Conservation (phyloP, 2,113 vertebrate genomes). For the Falcunculus frontatus region DNA sequence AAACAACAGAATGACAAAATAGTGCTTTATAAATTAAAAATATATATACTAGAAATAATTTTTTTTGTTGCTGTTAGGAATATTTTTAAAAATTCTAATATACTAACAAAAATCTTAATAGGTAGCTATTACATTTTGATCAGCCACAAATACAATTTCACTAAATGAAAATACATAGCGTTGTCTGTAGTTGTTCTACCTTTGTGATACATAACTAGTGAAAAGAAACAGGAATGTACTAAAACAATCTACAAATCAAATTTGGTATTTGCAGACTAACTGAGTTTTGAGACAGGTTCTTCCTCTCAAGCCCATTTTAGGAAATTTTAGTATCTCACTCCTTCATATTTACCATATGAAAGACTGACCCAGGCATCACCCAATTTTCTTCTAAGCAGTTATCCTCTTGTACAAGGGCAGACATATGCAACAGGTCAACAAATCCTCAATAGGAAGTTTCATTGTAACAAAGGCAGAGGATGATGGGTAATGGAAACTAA, state of each 20-base stretch:
- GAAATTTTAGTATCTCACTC: background rate
- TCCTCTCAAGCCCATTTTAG: background rate
- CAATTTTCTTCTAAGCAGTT: background rate
- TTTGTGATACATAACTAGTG: background rate
- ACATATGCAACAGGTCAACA: background rate
- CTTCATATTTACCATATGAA: background rate
- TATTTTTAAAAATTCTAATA: background rate
- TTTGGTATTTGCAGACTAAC: background rate
- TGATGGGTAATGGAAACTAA: background rate
- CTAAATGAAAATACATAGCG: background rate
- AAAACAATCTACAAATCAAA: background rate
- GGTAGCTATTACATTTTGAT: background rate
- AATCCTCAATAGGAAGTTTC: background rate
- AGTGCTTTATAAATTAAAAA: background rate
- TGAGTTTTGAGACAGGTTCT: background rate
- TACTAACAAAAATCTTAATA: background rate
- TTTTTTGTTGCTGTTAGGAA: background rate
- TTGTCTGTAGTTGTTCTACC: background rate
- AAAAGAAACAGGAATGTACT: background rate
- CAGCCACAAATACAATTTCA: background rate
- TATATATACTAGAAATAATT: background rate
- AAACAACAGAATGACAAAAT: background rate
- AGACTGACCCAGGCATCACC: background rate
- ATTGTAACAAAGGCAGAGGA: background rate
- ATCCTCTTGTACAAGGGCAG: background rate